Conservation (phyloP, 2,113 vertebrate species). For the Oryzias woworae region DNA sequence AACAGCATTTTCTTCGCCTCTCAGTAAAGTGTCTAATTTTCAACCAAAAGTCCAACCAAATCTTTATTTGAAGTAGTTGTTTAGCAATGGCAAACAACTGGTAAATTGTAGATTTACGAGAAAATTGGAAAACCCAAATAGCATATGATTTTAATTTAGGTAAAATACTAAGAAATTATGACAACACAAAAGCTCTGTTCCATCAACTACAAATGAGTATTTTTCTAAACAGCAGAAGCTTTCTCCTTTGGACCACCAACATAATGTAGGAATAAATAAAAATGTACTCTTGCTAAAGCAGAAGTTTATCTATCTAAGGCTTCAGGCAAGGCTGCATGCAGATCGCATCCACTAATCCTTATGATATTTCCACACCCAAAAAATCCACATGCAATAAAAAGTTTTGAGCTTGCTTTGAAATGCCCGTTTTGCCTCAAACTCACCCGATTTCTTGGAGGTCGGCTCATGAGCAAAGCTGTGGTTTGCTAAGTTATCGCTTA, state of each 20-base stretch:
- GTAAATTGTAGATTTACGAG: no score
- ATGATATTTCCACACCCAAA: not conserved
- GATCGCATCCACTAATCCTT: conserved; percentile 9
- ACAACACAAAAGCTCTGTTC: no score
- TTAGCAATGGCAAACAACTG: no score
- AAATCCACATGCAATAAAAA: conserved; percentile 15
- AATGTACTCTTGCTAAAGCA: not conserved
- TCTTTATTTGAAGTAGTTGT: not conserved
- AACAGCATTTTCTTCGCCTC: conserved; percentile 15
- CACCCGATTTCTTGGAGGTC: conserved; percentile 81
- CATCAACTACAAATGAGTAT: not conserved
- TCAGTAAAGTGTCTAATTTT: not conserved
- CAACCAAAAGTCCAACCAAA: not conserved
- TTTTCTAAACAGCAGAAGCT: no score
- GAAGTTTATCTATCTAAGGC: not conserved
- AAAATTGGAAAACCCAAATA: no score
- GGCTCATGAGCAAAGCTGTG: conserved; percentile 76
- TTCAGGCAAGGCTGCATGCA: conserved; percentile 68
- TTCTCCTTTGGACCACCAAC: no score
- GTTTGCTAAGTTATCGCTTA: conserved; percentile 66
- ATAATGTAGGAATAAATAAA: no score
- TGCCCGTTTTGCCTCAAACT: conserved; percentile 69
- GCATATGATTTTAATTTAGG: no score
- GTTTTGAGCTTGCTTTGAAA: conserved; percentile 3
- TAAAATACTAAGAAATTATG: no score